Evolutionary conservation across 2,797 vertebrate genomes (phyloP).

Genomic region (Acomys russatus): DNA sequence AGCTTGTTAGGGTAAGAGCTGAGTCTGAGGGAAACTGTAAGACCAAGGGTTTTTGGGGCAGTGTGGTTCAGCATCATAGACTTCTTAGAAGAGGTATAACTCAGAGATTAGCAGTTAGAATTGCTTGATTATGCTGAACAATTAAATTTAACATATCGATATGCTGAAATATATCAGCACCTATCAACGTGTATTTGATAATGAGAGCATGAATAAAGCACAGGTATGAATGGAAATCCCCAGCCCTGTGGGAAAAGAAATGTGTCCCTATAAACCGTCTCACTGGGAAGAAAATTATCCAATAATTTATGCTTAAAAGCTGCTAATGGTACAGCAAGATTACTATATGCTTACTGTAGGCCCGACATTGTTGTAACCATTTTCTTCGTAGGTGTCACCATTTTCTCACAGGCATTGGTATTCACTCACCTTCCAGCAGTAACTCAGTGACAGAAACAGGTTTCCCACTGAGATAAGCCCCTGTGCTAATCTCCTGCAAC

Average conservation of each 20-base stretch:
- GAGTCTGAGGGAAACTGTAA: neutral
- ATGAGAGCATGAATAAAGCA: neutral
- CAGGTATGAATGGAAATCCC: neutral
- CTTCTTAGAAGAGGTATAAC: neutral
- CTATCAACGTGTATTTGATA: neutral
- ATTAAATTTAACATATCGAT: neutral
- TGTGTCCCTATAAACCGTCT: neutral
- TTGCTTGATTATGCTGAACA: neutral
- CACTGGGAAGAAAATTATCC: neutral
- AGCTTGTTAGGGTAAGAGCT: neutral
- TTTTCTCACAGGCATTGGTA: neutral
- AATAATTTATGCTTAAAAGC: conserved; percentile 10
- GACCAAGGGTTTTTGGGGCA: neutral
- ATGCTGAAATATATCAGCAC: neutral
- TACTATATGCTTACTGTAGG: neutral
- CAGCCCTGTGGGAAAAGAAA: neutral
- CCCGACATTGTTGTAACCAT: accelerated
- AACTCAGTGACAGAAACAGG: neutral
- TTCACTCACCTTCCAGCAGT: neutral
- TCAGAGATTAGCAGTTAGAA: neutral
- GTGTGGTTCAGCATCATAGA: neutral
- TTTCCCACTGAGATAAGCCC: neutral
- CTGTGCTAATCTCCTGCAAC: neutral
- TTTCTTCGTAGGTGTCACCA: neutral
- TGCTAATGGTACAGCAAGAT: neutral